Percentiles rank a stretch among this genome's conserved stretches.
phyloP scores from a whole-genome alignment of 2,113 vertebrate genomes.

The Hydropotes inermis region DNA sequence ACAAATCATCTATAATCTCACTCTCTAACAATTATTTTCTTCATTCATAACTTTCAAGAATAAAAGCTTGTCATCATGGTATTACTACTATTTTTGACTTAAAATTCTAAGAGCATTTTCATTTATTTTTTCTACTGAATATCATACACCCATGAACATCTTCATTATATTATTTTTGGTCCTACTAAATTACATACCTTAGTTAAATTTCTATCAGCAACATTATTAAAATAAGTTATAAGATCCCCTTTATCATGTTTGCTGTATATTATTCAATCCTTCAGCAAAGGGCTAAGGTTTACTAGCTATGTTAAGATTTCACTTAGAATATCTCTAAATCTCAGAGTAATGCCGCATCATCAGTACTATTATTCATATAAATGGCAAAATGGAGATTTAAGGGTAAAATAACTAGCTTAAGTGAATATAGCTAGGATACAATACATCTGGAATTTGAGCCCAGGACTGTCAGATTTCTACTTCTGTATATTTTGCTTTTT shows the following conservation, averaged over 20 bases:
- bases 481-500: neutral
- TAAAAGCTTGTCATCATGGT: neutral
- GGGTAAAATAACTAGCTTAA: neutral
- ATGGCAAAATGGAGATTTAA: neutral
- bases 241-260: neutral
- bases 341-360: neutral
- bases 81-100: neutral
- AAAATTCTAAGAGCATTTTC: neutral
- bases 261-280: neutral
- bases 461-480: neutral
- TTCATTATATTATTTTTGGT: neutral
- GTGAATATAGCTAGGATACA: neutral
- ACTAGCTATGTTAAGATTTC: neutral
- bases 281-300: neutral
- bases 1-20: neutral
- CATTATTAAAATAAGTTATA: neutral
- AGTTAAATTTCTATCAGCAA: neutral
- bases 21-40: neutral
- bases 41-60: slow-evolving; percentile 12
- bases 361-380: neutral
- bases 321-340: neutral
- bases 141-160: neutral
- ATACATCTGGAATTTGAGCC: neutral
- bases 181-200: neutral
- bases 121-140: neutral